phyloP scores from a whole-genome alignment of 2,888 invertebrate species.

The Syritta pipiens region DNA sequence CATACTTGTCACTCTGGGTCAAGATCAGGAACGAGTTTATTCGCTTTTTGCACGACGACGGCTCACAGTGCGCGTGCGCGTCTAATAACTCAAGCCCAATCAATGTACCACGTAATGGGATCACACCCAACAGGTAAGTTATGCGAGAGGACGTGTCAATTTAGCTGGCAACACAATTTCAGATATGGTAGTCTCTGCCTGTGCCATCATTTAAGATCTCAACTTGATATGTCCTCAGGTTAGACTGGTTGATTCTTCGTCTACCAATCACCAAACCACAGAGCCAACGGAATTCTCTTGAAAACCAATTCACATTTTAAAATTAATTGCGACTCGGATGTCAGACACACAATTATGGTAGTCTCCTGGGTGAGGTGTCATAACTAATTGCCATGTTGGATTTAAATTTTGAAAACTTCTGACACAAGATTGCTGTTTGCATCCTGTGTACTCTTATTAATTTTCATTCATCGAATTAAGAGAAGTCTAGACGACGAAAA shows the following conservation, averaged over 20 bases:
- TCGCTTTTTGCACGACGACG: neutral
- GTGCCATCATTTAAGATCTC: constrained; percentile 8
- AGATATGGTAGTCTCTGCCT: neutral
- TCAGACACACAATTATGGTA: constrained; percentile 56
- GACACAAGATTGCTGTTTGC: constrained; percentile 49
- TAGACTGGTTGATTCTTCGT: constrained; percentile 6
- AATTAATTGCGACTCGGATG: constrained; percentile 58
- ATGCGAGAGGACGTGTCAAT: constrained; percentile 43
- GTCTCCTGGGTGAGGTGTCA: constrained; percentile 49
- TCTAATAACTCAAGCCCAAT: constrained; percentile 36
- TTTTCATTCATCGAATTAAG: constrained; percentile 54
- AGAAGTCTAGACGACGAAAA: constrained; percentile 65
- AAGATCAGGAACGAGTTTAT: neutral
- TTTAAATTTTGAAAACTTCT: constrained; percentile 50
- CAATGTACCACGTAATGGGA: constrained; percentile 36
- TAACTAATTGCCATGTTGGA: constrained; percentile 65
- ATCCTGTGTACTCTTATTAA: constrained; percentile 53
- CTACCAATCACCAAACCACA: constrained; percentile 49
- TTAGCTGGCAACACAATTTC: constrained; percentile 6
- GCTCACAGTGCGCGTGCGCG: constrained; percentile 2
- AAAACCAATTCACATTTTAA: constrained; percentile 47
- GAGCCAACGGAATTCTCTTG: constrained; percentile 33
- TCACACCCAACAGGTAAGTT: constrained; percentile 34
- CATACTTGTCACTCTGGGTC: constrained; percentile 20
- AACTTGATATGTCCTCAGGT: constrained; percentile 63